Conservation (phyloP, 2,113 vertebrate species). For the Chiloscyllium plagiosum region DNA sequence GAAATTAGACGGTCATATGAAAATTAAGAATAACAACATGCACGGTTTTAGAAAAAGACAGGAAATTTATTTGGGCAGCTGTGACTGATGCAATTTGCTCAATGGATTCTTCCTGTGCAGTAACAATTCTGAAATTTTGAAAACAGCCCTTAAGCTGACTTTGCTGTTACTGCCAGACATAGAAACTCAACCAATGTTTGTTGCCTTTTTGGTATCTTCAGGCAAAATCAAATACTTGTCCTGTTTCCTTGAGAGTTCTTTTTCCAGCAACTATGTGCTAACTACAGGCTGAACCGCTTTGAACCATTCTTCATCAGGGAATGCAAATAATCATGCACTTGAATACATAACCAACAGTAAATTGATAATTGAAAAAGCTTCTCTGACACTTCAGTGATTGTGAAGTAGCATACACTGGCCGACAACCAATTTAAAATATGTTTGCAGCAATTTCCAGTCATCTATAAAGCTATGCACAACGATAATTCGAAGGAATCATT, state of each 20-base stretch:
- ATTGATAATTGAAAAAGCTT: background rate
- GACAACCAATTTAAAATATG: background rate
- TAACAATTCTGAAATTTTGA: too few species aligned
- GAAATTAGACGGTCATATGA: too few species aligned
- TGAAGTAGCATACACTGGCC: background rate
- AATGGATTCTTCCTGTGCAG: too few species aligned
- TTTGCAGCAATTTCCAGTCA: background rate
- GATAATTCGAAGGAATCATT: background rate
- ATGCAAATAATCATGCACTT: background rate
- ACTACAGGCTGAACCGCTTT: background rate
- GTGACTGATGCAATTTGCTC: too few species aligned
- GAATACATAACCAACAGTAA: background rate
- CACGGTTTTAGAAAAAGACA: too few species aligned
- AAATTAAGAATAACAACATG: too few species aligned
- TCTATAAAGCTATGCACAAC: background rate
- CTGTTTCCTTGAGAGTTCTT: background rate
- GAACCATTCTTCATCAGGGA: background rate
- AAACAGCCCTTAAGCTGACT: background rate
- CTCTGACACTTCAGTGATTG: background rate
- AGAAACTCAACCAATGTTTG: background rate
- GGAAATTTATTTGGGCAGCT: too few species aligned
- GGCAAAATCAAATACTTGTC: background rate
- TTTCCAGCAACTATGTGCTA: background rate
- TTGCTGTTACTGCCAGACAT: background rate
- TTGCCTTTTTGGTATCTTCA: background rate